Base-by-base conservation (phyloP, 92 coral and sea anemone genomes). In the Blastomussa wellsi region DNA sequence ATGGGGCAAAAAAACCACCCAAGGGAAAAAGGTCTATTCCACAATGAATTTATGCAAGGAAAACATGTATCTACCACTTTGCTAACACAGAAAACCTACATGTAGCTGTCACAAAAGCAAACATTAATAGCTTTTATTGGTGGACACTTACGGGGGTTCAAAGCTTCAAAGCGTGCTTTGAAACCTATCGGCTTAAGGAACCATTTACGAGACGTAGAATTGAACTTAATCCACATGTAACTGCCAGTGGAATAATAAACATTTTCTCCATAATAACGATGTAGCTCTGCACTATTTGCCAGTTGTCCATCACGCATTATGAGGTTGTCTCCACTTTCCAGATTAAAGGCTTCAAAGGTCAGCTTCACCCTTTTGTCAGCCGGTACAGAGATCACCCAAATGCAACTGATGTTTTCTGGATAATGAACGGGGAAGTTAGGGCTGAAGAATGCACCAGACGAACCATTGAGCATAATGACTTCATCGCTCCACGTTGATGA, bases 201-300 rank as follows among this genome's bases (percentile, higher is more conserved):
- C 41, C 14, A 12, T 14, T 17, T 1, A 31, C 32, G 9, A 52
- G 29, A 32, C 10, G 24, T 17, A 5, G 80, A 51, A 20, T 53
- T 5, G 52, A 77, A 77, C 68, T 53, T 77, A 24, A 77, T 64
- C 80, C 80, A 53, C 80, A 77, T 77, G 80, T 51, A 77, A 31
- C 80, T 77, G 42, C 67, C 44, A 2, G 67, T 52, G 4, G 80
- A 77, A 39, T 39, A 39, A 52, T 32, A 52, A 37, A 77, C 67
- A 20, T 17, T 67, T 19, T 59, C 19, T 15, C 62, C 4, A 55
- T 55, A 15, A 15, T 59, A 19, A 59, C 66, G 66, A 5, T 7
- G 66, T 13, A 59, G 66, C 66, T 59, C 66, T 19, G 66, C 8
- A 0, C 13, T 4, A 24, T 37, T 16, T 37, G 26, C 0, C 7